Conservation (phyloP, 2,888 invertebrate genomes). For the Apodemia duryi region DNA sequence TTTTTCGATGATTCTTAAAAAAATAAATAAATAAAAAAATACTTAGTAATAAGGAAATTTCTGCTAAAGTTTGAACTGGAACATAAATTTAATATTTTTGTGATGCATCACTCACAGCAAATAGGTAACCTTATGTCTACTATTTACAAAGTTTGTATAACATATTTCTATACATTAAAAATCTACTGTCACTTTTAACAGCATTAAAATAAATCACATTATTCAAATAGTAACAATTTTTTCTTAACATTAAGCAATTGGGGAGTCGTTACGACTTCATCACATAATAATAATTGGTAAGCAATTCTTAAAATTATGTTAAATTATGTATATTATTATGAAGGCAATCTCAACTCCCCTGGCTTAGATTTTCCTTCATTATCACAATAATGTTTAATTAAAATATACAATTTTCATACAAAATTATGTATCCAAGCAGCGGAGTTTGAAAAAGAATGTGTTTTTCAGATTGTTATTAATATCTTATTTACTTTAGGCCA, state of each 20-base stretch:
- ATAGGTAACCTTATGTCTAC: background rate
- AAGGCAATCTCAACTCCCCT: conserved; percentile 13
- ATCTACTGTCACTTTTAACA: conserved; percentile 40
- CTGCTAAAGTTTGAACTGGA: too few relatives aligned
- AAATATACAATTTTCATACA: conserved; percentile 16
- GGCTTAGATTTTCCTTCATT: conserved; percentile 12
- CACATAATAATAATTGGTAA: conserved; percentile 32
- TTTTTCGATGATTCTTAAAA: too few relatives aligned
- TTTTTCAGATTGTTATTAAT: background rate
- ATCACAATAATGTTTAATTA: conserved; percentile 7
- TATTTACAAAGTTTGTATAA: conserved; percentile 16
- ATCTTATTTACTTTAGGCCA: background rate
- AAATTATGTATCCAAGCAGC: conserved; percentile 10
- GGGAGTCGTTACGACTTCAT: conserved; percentile 31
- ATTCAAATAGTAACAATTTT: conserved; percentile 28
- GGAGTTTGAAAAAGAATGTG: background rate
- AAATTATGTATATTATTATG: background rate
- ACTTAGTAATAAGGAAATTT: too few relatives aligned
- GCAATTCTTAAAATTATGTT: conserved; percentile 21
- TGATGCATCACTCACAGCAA: conserved; percentile 9
- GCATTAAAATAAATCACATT: conserved; percentile 42
- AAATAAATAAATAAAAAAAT: too few relatives aligned
- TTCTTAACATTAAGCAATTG: conserved; percentile 35
- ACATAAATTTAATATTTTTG: background rate
- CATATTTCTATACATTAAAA: conserved; percentile 14